Evolutionary conservation across 2,888 invertebrate genomes (phyloP).

Genomic region (Parasteatoda lunata): DNA sequence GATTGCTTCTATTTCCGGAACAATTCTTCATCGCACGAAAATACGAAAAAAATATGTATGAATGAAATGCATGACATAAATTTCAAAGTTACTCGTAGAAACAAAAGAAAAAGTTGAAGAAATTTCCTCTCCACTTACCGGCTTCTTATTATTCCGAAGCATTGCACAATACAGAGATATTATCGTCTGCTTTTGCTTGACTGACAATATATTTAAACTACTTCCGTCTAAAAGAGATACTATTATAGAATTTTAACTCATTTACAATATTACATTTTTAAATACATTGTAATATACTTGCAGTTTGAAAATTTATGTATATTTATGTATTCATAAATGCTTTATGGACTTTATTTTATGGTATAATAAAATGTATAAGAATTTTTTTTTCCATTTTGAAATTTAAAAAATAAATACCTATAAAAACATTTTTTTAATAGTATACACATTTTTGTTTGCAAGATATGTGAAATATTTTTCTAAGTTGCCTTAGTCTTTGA

Average conservation of each 20-base stretch:
- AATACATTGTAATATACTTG: too few species aligned
- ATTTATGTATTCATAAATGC: too few species aligned
- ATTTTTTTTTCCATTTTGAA: too few species aligned
- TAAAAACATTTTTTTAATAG: too few species aligned
- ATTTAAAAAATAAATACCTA: too few species aligned
- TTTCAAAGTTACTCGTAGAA: slow-evolving; percentile 45
- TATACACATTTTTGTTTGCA: not conserved
- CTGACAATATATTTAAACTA: not conserved
- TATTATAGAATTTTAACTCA: too few species aligned
- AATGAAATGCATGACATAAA: slow-evolving; percentile 46
- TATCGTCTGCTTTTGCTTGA: slow-evolving; percentile 31
- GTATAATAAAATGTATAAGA: too few species aligned
- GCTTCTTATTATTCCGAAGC: slow-evolving; percentile 61
- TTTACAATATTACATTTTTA: too few species aligned
- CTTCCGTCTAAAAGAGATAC: not conserved
- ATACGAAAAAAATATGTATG: slow-evolving; percentile 24
- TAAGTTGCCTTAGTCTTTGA: slow-evolving; percentile 25
- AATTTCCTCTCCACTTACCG: slow-evolving; percentile 55
- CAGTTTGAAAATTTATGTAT: too few species aligned
- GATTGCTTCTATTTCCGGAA: slow-evolving; percentile 63
- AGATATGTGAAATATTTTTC: slow-evolving; percentile 41
- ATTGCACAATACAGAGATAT: slow-evolving; percentile 64
- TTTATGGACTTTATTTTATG: too few species aligned
- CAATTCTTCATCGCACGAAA: slow-evolving; percentile 60
- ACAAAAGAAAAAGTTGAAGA: slow-evolving; percentile 23